Evolutionary conservation across 2,113 vertebrate genomes (phyloP), one percentile per base, ranked within the genome.

Genomic region (Typhlomys cinereus): DNA sequence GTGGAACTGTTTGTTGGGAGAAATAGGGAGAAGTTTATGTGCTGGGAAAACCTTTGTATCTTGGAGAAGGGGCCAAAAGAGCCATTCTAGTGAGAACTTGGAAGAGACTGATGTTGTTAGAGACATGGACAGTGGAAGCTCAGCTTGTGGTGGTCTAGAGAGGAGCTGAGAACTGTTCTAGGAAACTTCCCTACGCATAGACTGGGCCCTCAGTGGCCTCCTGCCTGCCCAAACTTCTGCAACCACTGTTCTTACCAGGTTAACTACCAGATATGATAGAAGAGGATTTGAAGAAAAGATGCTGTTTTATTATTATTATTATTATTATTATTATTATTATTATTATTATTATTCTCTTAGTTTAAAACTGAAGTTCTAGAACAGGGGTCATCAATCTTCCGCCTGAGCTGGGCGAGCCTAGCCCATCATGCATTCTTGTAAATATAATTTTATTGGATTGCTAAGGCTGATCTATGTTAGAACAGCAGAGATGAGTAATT

Each of bases 241-340:
- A 66, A 10, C n/a, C 48, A 23, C 41, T 17, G 36, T 17, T 75
- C 48, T 52, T 34, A 66, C 21, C 25, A 15, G 25, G 31, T 39
- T 71, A 25, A 61, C 2, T 25, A 21, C 9, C 27, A 34, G n/a
- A 48, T 78, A 57, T 70, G 80, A 52, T 2, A 41, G 31, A 71
- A 90, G 84, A 59, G 25, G 14, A 73, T 48, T 82, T 64, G 59
- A 71, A 90, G 69, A 59, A 90, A 80, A 91, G 5, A 89, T 70
- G 46, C 25, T 59, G 29, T 44, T 91, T 85, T n/a, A 20, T 36
- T 69, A 20, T 36, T n/a, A n/a, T n/a, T n/a, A n/a, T n/a, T n/a
- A n/a, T n/a, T n/a, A n/a, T 17, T 81, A 57, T 9, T 62, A 21
- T 41, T 41, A 41, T 59, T 59, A 50, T 44, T 12, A 61, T 5